phyloP scores from a whole-genome alignment of 2,797 vertebrate genomes.

The Pseudochaenichthys georgianus region DNA sequence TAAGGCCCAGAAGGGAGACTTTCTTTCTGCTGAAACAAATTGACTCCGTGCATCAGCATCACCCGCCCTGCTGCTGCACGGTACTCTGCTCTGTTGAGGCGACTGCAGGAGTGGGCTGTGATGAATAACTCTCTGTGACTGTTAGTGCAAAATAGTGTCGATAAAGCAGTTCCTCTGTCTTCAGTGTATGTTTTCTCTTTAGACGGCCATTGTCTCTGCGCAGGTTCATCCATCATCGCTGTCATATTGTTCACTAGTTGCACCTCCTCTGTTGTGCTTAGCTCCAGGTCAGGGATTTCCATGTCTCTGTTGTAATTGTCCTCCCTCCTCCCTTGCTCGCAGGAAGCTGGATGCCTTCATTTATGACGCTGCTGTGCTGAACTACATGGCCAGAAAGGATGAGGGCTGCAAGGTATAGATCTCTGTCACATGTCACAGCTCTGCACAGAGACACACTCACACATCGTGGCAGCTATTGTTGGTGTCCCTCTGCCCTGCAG shows the following conservation, averaged over 20 bases:
- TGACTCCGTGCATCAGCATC: too few species aligned
- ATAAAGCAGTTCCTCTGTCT: background rate
- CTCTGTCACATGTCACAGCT: conserved; percentile 5
- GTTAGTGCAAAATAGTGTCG: conserved; percentile 20
- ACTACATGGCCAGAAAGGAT: conserved; percentile 95
- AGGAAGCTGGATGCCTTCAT: conserved; percentile 96
- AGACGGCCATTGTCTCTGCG: conserved; percentile 8
- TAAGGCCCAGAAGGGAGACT: too few species aligned
- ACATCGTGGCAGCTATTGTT: background rate
- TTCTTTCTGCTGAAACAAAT: too few species aligned
- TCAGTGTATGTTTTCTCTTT: background rate
- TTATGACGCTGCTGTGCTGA: conserved; percentile 93
- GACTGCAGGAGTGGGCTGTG: conserved; percentile 7
- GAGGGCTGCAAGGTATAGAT: conserved; percentile 91
- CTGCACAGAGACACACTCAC: background rate
- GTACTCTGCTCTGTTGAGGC: conserved; percentile 29
- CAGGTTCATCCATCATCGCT: conserved; percentile 22
- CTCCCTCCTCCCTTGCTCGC: conserved; percentile 30
- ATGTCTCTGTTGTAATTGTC: conserved; percentile 35
- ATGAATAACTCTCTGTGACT: conserved; percentile 32
- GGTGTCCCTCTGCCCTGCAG: background rate
- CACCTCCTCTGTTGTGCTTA: conserved; percentile 32
- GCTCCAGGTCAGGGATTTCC: conserved; percentile 52
- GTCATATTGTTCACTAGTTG: conserved; percentile 7
- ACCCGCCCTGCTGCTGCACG: background rate